Percentiles rank a stretch among this genome's conserved stretches.
Conservation (phyloP, 2,113 vertebrate species). For the Pampusana beccarii region DNA sequence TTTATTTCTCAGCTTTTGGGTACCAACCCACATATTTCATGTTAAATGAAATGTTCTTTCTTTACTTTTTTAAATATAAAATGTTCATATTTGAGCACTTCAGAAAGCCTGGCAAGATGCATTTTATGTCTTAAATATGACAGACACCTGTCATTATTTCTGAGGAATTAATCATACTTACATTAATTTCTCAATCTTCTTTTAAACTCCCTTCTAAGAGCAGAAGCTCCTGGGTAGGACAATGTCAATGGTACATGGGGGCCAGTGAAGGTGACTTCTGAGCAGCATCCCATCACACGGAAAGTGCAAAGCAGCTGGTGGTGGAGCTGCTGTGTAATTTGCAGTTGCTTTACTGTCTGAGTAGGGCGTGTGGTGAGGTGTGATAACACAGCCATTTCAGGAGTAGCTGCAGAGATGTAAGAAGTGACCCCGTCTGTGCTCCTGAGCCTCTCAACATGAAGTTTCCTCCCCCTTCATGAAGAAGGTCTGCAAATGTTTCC, state of each 20-base stretch:
- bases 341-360: not conserved
- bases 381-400: not conserved
- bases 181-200: not conserved
- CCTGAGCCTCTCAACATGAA: not conserved
- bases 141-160: not conserved
- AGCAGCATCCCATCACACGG: not conserved
- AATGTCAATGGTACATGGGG: accelerated
- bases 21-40: not conserved
- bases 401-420: not conserved
- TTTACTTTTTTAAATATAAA: not conserved
- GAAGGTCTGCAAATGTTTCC: not conserved
- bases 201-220: not conserved
- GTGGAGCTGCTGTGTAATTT: not conserved
- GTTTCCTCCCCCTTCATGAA: not conserved
- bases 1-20: not conserved
- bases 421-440: not conserved
- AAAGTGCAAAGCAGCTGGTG: not conserved
- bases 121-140: not conserved
- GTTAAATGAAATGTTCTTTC: not conserved
- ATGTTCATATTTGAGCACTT: not conserved
- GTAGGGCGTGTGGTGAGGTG: too few species aligned
- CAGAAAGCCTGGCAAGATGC: not conserved
- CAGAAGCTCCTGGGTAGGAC: not conserved
- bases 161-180: not conserved
- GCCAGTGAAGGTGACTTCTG: not conserved